Evolutionary conservation across 2,888 invertebrate species (phyloP), one percentile per base, ranked within the genome.

Genomic region (Drosophila suboccidentalis): DNA sequence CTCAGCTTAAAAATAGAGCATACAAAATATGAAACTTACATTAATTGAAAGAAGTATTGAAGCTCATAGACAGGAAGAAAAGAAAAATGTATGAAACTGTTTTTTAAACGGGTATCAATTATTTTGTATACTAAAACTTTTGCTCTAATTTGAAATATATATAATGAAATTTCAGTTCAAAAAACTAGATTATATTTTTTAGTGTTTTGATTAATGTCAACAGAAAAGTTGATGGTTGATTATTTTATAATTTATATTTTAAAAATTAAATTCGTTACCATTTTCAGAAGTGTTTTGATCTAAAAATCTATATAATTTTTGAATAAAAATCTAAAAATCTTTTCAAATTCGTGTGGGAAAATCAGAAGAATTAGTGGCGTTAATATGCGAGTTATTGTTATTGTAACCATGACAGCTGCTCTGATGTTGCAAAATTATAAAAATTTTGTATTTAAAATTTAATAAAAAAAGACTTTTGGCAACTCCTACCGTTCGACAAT

Each of bases 361-460:
- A 38, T 17, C 17, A 17, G 17, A 17, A 32, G 49, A 38, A 49
- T 13, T 8, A n/a, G 13, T 49, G 29, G 13, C n/a, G 17, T 13
- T 38, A 49, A 59, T 39, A 32, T 17, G 11, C 13, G 11, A 44
- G 17, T 38, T 46, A 3, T 57, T 36, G 26, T 46, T 44, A 17
- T 26, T 46, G 61, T 71, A 17, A 41, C 54, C 44, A 62, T 61
- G 74, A 49, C 76, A 74, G 69, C 78, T 78, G 76, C 54, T 61
- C 43, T 32, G 34, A 13, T 55, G 34, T 55, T 59, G 57, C 62
- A 82, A 57, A 80, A 85, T 82, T 71, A 75, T 55, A 51, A 68
- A 68, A 79, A 77, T 77, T 55, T 61, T 65, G 58, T 71, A 70
- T 74, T 77, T 68, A 62, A 80, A 80, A 74, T 82, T 65, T 72